phyloP scores from a whole-genome alignment of 2,797 vertebrate species.

The Gymnothorax reevesii region DNA sequence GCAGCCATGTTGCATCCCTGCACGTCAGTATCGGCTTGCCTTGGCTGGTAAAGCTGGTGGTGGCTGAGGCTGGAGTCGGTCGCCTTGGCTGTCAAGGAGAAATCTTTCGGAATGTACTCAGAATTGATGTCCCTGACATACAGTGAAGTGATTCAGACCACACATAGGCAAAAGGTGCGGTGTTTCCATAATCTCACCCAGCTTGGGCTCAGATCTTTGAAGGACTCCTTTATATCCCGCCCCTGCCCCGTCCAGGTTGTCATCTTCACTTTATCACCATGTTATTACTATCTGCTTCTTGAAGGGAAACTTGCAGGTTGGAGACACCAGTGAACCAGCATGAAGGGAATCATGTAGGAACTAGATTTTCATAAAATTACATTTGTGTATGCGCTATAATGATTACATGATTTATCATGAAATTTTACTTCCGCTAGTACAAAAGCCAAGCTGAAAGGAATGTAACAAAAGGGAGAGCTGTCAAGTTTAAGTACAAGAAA shows the following conservation, averaged over 20 bases:
- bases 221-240: constrained; percentile 36
- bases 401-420: too few relatives aligned
- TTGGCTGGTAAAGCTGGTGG: neutral
- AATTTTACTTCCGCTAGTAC: too few relatives aligned
- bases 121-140: neutral
- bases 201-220: constrained; percentile 27
- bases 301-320: neutral
- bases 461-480: too few relatives aligned
- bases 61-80: neutral
- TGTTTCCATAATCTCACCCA: neutral
- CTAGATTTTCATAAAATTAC: too few relatives aligned
- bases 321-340: neutral
- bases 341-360: too few relatives aligned
- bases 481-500: too few relatives aligned
- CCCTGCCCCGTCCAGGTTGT: constrained; percentile 37
- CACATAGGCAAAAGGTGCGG: neutral
- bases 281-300: too few relatives aligned
- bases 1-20: neutral
- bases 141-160: neutral
- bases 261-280: neutral
- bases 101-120: neutral
- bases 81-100: neutral
- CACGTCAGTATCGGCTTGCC: neutral
- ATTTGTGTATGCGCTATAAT: too few relatives aligned
- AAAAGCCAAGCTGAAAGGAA: too few relatives aligned